Conservation (phyloP, 30 jellyfish, hydroid and myxozoan genomes). For the Turritopsis dohrnii region DNA sequence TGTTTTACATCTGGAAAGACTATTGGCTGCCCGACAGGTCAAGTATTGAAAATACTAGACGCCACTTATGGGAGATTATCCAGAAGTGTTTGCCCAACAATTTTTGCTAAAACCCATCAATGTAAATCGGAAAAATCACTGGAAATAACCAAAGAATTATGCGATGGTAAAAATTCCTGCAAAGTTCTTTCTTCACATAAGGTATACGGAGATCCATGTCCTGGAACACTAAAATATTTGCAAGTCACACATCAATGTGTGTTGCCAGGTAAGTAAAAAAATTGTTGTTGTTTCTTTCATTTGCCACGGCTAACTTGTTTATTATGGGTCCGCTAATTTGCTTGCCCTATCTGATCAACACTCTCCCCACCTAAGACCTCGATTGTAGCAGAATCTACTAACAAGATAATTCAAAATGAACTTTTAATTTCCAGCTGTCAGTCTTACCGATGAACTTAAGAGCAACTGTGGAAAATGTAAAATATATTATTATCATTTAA, state of each 20-base stretch:
- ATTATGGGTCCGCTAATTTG: too few species aligned
- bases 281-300: too few species aligned
- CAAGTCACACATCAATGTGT: slow-evolving; percentile 42
- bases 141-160: slow-evolving; percentile 30
- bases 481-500: too few species aligned
- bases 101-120: slow-evolving; percentile 25
- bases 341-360: too few species aligned
- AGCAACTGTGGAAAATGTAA: too few species aligned
- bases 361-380: too few species aligned
- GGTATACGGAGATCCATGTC: slow-evolving; percentile 44
- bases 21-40: slow-evolving; percentile 38
- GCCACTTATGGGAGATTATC: slow-evolving; percentile 54
- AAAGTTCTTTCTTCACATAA: slow-evolving; percentile 28
- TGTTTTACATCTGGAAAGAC: slow-evolving; percentile 33
- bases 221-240: slow-evolving; percentile 34
- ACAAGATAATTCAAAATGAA: too few species aligned
- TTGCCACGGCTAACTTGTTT: too few species aligned
- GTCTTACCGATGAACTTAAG: too few species aligned
- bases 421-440: too few species aligned
- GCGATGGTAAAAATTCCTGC: slow-evolving; percentile 35
- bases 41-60: slow-evolving; percentile 28
- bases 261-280: slow-evolving; percentile 16
- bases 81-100: slow-evolving; percentile 28
- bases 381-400: too few species aligned
- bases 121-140: slow-evolving; percentile 41